Evolutionary conservation across 2,113 vertebrate species (phyloP), one percentile per base, ranked within the genome.

Genomic region (Ramphastos sulfuratus): DNA sequence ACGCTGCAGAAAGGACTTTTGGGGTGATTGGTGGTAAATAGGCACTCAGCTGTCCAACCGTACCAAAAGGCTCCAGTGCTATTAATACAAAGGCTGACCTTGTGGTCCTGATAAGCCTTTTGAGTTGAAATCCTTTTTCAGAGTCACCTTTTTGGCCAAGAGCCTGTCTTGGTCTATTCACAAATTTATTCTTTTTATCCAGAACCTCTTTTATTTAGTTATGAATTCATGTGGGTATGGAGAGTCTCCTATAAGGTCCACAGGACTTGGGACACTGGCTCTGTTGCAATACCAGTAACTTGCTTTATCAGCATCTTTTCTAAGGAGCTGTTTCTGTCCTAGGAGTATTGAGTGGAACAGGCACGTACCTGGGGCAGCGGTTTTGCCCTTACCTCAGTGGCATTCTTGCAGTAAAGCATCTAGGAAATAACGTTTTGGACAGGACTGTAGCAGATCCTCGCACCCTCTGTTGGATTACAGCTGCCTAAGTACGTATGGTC

Each of bases 381-480:
- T 33, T 75, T 69, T 56, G 71, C 39, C 55, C 31, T 58, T 63
- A 50, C 30, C 15, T 80, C 58, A 1, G 33, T 11, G 48, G 6
- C 28, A 8, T 33, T 31, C 7, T 35, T 24, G 33, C 2, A 73
- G 46, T 5, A 60, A 50, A 73, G 28, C 7, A 11, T 61, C 12
- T 72, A 19, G 69, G 50, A 52, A 74, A 31, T 15, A 46, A 63
- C 9, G 27, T 59, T 16, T 11, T 17, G 70, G 74, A 25, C 37
- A 44, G 74, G 50, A 27, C 23, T 31, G 30, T 6, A 44, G 56
- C 42, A n/a, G 25, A 4, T 3, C 25, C 17, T 71, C 4, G 1
- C 50, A 3, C 3, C 4, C 1, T 27, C 55, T 4, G 28, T 3
- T 30, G 8, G 4, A 0, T 1, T 16, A 21, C 35, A 5, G 4